Percentiles rank a stretch among this genome's conserved stretches.
These are phyloP conservation scores for Cyclopterus lumpus DNA, from an alignment of 2,797 vertebrate species.

Conservation along the genomic window DNA sequence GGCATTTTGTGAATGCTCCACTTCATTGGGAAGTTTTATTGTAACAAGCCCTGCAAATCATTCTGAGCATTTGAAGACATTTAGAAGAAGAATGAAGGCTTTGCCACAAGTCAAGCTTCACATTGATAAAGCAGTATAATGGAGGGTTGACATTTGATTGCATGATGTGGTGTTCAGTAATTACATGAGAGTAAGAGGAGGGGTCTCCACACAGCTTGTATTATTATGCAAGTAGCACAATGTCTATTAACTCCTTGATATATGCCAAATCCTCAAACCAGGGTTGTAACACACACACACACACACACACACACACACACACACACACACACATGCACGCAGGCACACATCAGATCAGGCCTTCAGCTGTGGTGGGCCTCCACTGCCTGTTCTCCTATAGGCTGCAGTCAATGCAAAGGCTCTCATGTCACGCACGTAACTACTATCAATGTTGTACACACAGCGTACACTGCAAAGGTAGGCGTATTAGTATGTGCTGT, in stretches of 20 bases:
- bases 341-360: constrained; percentile 7
- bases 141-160: constrained; percentile 55
- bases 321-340: constrained; percentile 14
- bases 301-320: constrained; percentile 9
- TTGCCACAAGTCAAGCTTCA: constrained; percentile 38
- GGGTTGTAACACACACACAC: constrained; percentile 22
- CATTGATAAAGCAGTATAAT: constrained; percentile 46
- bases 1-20: constrained; percentile 25
- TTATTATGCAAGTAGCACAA: constrained; percentile 61
- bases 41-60: constrained; percentile 25
- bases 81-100: constrained; percentile 37
- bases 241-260: constrained; percentile 51
- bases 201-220: constrained; percentile 42
- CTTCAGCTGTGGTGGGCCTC: constrained; percentile 51
- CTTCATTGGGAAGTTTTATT: constrained; percentile 11
- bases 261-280: constrained; percentile 42
- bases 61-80: constrained; percentile 38
- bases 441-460: neutral
- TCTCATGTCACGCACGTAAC: neutral
- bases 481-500: neutral
- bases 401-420: constrained; percentile 43
- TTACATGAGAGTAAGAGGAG: constrained; percentile 26
- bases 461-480: neutral
- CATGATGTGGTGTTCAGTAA: constrained; percentile 62
- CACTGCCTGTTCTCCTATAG: constrained; percentile 29